Base-by-base conservation (phyloP, 2,888 invertebrate genomes). In the Parnassius orleans region DNA sequence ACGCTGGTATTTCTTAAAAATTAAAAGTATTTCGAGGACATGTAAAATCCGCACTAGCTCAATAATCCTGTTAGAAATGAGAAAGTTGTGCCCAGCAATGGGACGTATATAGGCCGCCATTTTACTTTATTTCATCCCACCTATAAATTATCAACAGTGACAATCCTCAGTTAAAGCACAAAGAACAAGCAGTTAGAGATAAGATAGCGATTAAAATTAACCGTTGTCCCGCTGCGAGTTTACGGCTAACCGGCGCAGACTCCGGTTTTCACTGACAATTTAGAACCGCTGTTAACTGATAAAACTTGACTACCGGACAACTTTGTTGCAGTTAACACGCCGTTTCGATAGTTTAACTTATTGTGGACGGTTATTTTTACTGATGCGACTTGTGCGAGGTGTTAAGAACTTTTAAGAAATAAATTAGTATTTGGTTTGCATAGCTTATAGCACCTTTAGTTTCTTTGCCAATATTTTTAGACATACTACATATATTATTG, bases 111-210 rank as follows among this genome's bases (percentile, higher is more conserved):
- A 24, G 24, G 24, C 24, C 24, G 2, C 24, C 7, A 33, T 33
- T 7, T 33, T 7, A 5, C 7, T 33, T 33, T 33, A 33, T 7
- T 33, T 14, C 14, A 48, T 9, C 14, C 7, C 2, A 11, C 33
- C 47, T 12, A 62, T 62, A 62, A 62, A 58, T 57, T 58, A 62
- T 41, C 14, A 48, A 48, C 48, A 14, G 51, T 41, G 19, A 42
- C 10, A 15, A 43, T 24, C 15, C 47, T 19, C 62, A 3, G 62
- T 57, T 57, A 62, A 11, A 62, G 19, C 33, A 46, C 53, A 12
- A 14, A n/a, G 42, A 41, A 62, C 62, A 62, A 50, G 62, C 62
- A 58, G 53, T 62, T 54, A 7, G 44, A 62, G 62, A 62, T 62
- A 62, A 62, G 53, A 24, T 12, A 33, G 33, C 54, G 57, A 58